These are phyloP conservation scores for Pseudopodoces humilis DNA, from an alignment of 2,113 vertebrate genomes.

Conservation along the genomic window DNA sequence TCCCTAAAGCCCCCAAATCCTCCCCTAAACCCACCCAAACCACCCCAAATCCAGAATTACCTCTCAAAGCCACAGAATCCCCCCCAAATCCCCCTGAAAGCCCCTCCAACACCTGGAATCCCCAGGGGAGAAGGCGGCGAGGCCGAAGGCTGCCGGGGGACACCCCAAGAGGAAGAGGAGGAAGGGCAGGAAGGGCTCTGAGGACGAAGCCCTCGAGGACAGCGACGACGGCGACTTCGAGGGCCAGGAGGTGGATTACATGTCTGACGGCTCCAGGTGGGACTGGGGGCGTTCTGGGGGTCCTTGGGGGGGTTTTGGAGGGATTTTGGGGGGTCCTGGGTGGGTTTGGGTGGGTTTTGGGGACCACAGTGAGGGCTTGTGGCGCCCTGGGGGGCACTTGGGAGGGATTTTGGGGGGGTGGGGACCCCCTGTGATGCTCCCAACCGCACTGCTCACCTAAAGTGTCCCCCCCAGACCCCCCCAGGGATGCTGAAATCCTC, in stretches of 20 bases:
- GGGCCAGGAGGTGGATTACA: neutral
- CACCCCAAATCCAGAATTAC: neutral
- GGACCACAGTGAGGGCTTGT: neutral
- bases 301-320: neutral
- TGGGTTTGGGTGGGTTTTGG: neutral
- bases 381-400: too few relatives aligned
- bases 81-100: too few relatives aligned
- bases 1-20: neutral
- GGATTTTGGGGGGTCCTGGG: neutral
- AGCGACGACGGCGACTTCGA: neutral
- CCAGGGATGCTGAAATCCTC: too few relatives aligned
- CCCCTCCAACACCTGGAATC: accelerated
- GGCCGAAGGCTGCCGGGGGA: neutral
- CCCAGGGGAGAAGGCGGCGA: neutral
- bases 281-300: neutral
- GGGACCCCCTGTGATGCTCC: too few relatives aligned
- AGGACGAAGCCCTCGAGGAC: neutral
- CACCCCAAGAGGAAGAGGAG: neutral
- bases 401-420: too few relatives aligned
- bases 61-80: neutral
- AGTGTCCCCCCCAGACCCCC: too few relatives aligned
- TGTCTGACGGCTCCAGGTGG: neutral
- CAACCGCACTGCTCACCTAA: neutral
- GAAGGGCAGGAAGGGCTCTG: neutral
- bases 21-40: neutral